These are phyloP conservation scores for Scalopus aquaticus DNA, from an alignment of 2,113 vertebrate genomes.

Conservation along the genomic window DNA sequence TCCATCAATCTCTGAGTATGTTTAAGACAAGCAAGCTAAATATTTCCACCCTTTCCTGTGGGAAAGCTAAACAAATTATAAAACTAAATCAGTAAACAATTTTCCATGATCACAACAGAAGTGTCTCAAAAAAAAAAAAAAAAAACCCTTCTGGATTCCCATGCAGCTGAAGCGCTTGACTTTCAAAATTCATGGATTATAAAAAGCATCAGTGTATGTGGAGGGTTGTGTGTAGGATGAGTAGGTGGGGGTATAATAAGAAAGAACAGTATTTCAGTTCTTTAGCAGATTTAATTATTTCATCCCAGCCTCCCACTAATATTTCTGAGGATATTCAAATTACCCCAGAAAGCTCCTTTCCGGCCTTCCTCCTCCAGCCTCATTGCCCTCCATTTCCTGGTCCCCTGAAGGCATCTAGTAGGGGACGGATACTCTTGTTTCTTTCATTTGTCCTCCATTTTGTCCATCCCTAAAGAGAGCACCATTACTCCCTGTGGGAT, in stretches of 20 bases:
- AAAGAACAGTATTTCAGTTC: slow-evolving; percentile 70
- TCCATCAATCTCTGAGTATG: background rate
- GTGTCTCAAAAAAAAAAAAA: slow-evolving; percentile 8
- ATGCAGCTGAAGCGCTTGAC: background rate
- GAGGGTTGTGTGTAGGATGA: slow-evolving; percentile 45
- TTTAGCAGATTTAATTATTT: slow-evolving; percentile 55
- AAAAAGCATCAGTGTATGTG: slow-evolving; percentile 59
- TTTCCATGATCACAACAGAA: slow-evolving; percentile 27
- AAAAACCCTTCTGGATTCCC: background rate
- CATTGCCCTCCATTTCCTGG: background rate
- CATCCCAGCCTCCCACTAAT: slow-evolving; percentile 44
- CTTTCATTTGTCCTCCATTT: background rate
- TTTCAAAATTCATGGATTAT: slow-evolving; percentile 55
- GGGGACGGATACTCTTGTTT: background rate
- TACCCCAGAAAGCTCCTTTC: background rate
- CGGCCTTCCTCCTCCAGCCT: background rate
- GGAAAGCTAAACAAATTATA: background rate
- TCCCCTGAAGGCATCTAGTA: background rate
- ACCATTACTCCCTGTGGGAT: background rate
- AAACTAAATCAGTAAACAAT: background rate
- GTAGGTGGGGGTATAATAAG: slow-evolving; percentile 71
- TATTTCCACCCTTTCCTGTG: background rate
- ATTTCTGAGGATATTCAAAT: background rate
- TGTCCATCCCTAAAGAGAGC: background rate
- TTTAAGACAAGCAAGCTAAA: background rate